Evolutionary conservation across 2,888 invertebrate genomes (phyloP), one percentile per base, ranked within the genome.

Genomic region (Drosophila neutralis): DNA sequence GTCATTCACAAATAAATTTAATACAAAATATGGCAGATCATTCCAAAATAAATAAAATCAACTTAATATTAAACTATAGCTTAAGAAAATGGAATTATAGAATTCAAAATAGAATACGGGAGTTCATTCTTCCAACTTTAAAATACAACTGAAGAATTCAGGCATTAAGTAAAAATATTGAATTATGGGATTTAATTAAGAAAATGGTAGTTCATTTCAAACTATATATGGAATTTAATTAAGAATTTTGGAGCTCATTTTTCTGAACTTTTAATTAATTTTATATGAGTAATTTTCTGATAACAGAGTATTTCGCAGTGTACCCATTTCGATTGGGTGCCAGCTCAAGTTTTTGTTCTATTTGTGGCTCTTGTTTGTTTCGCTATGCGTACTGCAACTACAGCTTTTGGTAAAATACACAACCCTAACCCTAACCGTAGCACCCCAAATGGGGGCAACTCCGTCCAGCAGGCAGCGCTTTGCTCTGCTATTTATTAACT

Each of bases 401-500:
- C 63, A 61, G 62, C 63, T 68, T 60, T 66, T 66, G 75, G 51
- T 69, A 75, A 69, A 75, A 72, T 61, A 64, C 71, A 66, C 78
- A 62, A 40, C 53, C 33, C 64, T 11, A 15, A 40, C 58, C 52
- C 33, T 18, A 35, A 49, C 45, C 10, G 54, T 49, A 18, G 38
- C 59, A 40, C 24, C 45, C 24, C 24, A 15, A 15, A 24, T 8
- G 45, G 45, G 15, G 45, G 45, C 15, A 45, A 24, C 24, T 45
- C 27, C 24, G 8, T 4, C 8, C 24, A 8, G 15, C 15, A 8
- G 8, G 45, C 45, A 24, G 15, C 45, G 45, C 15, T 24, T 45
- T 45, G 27, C 67, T 71, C 58, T 80, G 79, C 76, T 82, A 83
- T 87, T 87, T 89, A 90, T 90, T 90, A 88, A 89, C 90, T 87